Base-by-base conservation (phyloP, 2,113 vertebrate genomes). In the Syngnathoides biaculeatus region DNA sequence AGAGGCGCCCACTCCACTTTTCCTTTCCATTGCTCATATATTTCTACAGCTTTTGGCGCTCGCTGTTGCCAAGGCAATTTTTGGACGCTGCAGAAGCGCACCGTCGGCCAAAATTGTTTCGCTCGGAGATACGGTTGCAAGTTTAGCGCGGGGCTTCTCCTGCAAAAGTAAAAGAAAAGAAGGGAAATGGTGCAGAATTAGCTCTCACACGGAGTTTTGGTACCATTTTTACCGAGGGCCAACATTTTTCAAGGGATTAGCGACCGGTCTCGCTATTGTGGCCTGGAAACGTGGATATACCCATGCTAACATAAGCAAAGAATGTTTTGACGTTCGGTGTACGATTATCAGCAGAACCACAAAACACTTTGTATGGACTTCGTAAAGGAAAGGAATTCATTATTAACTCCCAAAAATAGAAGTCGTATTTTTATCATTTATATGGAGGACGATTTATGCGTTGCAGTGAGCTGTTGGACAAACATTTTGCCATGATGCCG, bases 41-140 rank as follows among this genome's bases (percentile, higher is more conserved):
- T 83, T 87, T 86, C 81, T 73, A 26, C 79, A 75, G 77, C 70
- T 83, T 79, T 79, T 85, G 85, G 82, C 85, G 68, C 66, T 67
- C 9, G 69, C 73, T 74, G 78, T 85, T 73, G 78, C 84, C 83
- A 88, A 83, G 79, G 81, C 74, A 86, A 74, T 86, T 86, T 80
- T 84, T 67, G 13, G 71, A 72, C 65, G 86, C 86, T 68, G 86
- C 86, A 85, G 65, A 65, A 65, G 1, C 39, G 64, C 12, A 20
- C 13, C 38, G 48, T 65, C 64, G 53, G 64, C 64, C 47, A 38
- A 65, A 72, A 73, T 68, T 74, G 74, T 82, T 86, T 78, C 65
- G 79, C 82, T 86, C 64, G 62, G 78, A 89, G 77, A 72, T 83
- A 79, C 66, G 78, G 79, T 74, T 81, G 78, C 78, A 78, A 72